Evolutionary conservation across 2,888 invertebrate genomes (phyloP).

Genomic region (Drosophila greeni): DNA sequence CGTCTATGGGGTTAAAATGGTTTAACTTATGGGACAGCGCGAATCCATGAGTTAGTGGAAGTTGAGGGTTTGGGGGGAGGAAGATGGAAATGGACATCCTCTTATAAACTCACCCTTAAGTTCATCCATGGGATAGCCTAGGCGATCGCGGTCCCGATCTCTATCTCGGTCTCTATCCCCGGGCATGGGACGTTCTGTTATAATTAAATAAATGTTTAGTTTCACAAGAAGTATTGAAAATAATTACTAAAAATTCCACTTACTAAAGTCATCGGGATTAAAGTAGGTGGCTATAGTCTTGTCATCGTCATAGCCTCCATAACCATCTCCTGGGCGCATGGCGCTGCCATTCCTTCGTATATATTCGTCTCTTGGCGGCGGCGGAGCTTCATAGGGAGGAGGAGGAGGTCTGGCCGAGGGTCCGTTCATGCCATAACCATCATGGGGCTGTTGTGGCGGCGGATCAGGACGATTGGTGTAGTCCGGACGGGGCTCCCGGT

Average conservation of each 20-base stretch:
- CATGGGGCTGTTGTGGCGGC: constrained; percentile 38
- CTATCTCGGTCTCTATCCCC: constrained; percentile 57
- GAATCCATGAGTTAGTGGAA: constrained; percentile 57
- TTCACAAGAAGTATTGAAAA: neutral
- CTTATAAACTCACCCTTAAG: constrained; percentile 63
- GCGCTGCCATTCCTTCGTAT: constrained; percentile 58
- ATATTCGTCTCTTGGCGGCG: constrained; percentile 54
- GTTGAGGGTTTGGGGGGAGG: constrained; percentile 3
- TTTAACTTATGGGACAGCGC: constrained; percentile 18
- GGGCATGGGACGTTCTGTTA: constrained; percentile 61
- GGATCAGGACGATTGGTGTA: constrained; percentile 76
- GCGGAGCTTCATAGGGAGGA: constrained; percentile 19
- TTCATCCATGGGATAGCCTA: constrained; percentile 65
- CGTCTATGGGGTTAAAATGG: constrained; percentile 6
- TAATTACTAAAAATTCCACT: constrained; percentile 38
- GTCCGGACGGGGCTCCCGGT: constrained; percentile 62
- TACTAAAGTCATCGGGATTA: constrained; percentile 78
- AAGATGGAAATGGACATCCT: neutral
- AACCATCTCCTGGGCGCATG: constrained; percentile 57
- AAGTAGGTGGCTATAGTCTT: constrained; percentile 78
- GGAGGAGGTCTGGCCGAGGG: constrained; percentile 53
- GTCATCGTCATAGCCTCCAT: constrained; percentile 72
- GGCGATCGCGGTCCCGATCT: constrained; percentile 55
- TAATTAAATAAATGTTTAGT: neutral
- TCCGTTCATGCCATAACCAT: constrained; percentile 43